These are phyloP conservation scores for Opisthograptis luteolata DNA, from an alignment of 2,888 invertebrate species.

Conservation along the genomic window DNA sequence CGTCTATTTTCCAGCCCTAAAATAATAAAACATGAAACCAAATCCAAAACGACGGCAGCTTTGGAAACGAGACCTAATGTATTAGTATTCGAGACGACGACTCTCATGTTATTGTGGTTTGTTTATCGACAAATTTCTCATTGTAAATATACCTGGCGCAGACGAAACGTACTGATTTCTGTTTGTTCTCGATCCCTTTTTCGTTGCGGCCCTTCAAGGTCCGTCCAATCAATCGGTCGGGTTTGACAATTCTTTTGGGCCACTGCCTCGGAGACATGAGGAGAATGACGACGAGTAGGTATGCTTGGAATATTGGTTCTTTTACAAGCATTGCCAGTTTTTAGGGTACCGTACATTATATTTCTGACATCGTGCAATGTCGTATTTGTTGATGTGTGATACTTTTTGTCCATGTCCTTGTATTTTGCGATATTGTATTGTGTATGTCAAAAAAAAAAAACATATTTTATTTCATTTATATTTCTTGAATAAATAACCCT, in stretches of 20 bases:
- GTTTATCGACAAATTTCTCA: slow-evolving; percentile 64
- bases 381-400: no score
- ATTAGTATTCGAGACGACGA: slow-evolving; percentile 58
- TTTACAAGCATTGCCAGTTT: neutral
- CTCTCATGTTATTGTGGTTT: slow-evolving; percentile 57
- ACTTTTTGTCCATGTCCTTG: no score
- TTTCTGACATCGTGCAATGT: no score
- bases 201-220: slow-evolving; percentile 21
- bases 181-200: slow-evolving; percentile 47
- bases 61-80: slow-evolving; percentile 42
- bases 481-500: no score
- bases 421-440: no score
- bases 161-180: slow-evolving; percentile 45
- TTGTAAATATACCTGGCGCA: slow-evolving; percentile 51
- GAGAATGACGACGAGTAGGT: slow-evolving; percentile 4
- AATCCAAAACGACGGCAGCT: neutral
- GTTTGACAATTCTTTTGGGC: slow-evolving; percentile 28
- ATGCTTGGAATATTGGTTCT: slow-evolving; percentile 1
- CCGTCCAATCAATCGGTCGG: slow-evolving; percentile 30
- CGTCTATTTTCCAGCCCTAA: no score
- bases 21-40: no score
- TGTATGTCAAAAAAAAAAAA: no score
- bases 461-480: no score
- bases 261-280: neutral
- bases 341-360: neutral